Base-by-base conservation (phyloP, 2,888 invertebrate species). In the Notodromas monacha region DNA sequence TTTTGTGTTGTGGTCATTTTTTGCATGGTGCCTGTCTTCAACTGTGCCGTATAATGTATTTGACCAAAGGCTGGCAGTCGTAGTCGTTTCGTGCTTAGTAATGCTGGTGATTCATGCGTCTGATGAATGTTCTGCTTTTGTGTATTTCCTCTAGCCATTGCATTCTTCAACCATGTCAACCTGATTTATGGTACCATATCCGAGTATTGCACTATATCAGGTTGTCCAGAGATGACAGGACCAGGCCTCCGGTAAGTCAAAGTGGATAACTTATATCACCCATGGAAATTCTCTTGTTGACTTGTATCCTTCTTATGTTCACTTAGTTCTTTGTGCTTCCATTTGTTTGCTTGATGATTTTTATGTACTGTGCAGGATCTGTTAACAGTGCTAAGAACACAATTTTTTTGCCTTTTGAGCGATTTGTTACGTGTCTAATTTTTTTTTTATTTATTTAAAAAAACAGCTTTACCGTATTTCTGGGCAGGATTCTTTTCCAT, bases 91-190 rank as follows among this genome's bases (percentile, higher is more conserved):
- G 5, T 5, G 14, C 12, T 14, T 8, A 16, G 3, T 30, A 16
- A 26, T 15, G 21, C 31, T 31, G 3, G 4, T 15, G 26, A 10
- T 31, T 16, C 13, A n/a, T 16, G 3, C 11, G 12, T 12, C 8
- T 33, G 15, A 26, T 14, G 14, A 11, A 14, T 10, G 26, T 5
- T 13, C 29, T 31, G 35, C n/a, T n/a, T n/a, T n/a, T n/a, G n/a
- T n/a, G n/a, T n/a, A n/a, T n/a, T n/a, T n/a, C n/a, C 60, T 61
- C 26, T 56, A 74, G 74, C 79, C 39, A 65, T 86, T 56, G 77
- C 84, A 60, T 73, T 92, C 50, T 96, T 96, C 55, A 86, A 96
- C 54, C 89, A 96, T 57, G 79, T 89, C 45, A 96, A 92, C 59
- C 63, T 89, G 57, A 65, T 96, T 47, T 92, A 92, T 59, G 92